Evolutionary conservation across 2,113 vertebrate species (phyloP), one percentile per base, ranked within the genome.

Genomic region (Dasypus novemcinctus): DNA sequence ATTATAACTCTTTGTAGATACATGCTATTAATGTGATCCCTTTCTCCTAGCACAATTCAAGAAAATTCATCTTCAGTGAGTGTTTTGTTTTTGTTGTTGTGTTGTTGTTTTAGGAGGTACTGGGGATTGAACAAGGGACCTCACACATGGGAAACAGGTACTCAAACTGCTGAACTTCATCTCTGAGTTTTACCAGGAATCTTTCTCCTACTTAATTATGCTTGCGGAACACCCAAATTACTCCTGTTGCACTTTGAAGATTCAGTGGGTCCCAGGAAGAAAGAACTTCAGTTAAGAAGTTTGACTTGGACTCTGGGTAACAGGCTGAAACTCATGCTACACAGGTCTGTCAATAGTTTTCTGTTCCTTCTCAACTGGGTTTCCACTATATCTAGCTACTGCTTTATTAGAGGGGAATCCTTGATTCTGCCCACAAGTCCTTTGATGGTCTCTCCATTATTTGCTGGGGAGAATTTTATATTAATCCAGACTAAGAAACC

Each of bases 201-300:
- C 8, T 27, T 59, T 68, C 43, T 93, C 7, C 13, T 31, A 29
- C 31, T 31, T n/a, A 2, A 12, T 64, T 84, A 14, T 9, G 13
- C 17, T 86, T 54, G 7, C 2, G 61, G 33, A 68, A 14, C 7
- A 29, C 6, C 49, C 41, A 87, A 20, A 13, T 57, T 25, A 69
- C 5, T n/a, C 20, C 18, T 38, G 2, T 5, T 86, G 3, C 11
- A 52, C 17, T 49, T 49, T 29, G 8, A 1, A n/a, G 2, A 5
- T 10, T 57, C 33, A n/a, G 0, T 20, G 23, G 31, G 14, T 13
- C 74, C 46, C 38, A 14, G 29, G 36, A 88, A 81, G 23, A 54
- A 10, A 63, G 49, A 10, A 9, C 8, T 64, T 92, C 17, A 9
- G 18, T 31, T 2, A 76, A 33, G 23, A 93, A 46, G 29, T 36